These are phyloP conservation scores for Premnoplex brunnescens DNA, from an alignment of 2,797 vertebrate species.

Conservation along the genomic window DNA sequence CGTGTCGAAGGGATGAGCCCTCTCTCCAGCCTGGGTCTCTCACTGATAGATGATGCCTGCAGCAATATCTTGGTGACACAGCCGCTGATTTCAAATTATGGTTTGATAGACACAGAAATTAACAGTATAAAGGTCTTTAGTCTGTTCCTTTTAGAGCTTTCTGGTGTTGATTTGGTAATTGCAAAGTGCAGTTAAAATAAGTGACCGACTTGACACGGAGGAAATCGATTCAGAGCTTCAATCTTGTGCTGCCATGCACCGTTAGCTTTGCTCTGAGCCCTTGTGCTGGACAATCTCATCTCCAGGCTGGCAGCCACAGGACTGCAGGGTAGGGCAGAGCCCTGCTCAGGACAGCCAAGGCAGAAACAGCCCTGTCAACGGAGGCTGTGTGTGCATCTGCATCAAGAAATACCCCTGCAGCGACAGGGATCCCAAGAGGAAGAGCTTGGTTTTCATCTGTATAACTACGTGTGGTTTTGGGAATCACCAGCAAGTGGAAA, in stretches of 20 bases:
- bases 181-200: constrained; percentile 3
- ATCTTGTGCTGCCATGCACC: constrained; percentile 4
- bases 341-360: background rate
- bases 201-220: background rate
- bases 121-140: background rate
- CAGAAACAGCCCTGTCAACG: background rate
- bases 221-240: constrained; percentile 43
- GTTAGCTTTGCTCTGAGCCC: constrained; percentile 1
- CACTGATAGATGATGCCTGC: background rate
- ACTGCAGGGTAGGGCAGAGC: background rate
- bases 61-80: background rate
- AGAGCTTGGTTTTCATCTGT: background rate
- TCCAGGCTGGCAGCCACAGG: background rate
- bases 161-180: constrained; percentile 20
- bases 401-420: background rate
- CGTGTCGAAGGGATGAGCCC: fast-evolving
- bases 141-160: background rate
- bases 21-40: background rate
- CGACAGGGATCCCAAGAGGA: background rate
- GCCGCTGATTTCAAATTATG: constrained; percentile 17
- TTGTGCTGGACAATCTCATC: background rate
- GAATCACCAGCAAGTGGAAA: background rate
- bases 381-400: fast-evolving
- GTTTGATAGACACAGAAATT: constrained; percentile 1
- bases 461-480: background rate